Evolutionary conservation across 2,797 vertebrate species (phyloP).

Genomic region (Chloroceryle inda): DNA sequence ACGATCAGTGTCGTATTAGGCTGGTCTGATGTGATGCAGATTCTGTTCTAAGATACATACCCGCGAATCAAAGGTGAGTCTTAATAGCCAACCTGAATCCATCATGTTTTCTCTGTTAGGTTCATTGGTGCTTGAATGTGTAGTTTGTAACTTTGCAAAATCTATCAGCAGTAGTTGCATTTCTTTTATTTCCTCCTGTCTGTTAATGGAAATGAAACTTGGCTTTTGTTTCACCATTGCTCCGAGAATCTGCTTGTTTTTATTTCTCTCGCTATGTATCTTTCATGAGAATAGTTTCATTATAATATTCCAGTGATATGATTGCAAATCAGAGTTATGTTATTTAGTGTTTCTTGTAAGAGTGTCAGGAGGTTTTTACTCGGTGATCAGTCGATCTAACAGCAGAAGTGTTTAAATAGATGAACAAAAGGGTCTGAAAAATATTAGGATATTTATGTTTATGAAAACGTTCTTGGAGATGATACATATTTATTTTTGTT

Average conservation of each 20-base stretch:
- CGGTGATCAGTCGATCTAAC: neutral
- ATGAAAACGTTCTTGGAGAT: neutral
- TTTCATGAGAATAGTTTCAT: neutral
- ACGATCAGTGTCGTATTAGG: neutral
- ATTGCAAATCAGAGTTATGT: neutral
- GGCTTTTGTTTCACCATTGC: neutral
- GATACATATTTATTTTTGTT: neutral
- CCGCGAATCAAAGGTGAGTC: neutral
- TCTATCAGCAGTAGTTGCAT: neutral
- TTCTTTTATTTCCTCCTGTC: neutral
- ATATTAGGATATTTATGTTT: neutral
- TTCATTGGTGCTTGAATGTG: neutral
- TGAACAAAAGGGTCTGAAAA: neutral
- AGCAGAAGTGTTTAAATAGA: neutral
- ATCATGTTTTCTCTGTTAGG: neutral
- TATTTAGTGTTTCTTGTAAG: neutral
- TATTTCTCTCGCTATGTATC: neutral
- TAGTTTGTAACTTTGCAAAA: neutral
- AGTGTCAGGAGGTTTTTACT: neutral
- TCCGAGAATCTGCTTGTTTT: neutral
- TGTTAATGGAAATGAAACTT: neutral
- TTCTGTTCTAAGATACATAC: neutral
- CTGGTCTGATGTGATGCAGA: neutral
- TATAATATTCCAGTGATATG: neutral
- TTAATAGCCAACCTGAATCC: neutral